Evolutionary conservation across 2,113 vertebrate species (phyloP).

Genomic region (Datnioides undecimradiatus): DNA sequence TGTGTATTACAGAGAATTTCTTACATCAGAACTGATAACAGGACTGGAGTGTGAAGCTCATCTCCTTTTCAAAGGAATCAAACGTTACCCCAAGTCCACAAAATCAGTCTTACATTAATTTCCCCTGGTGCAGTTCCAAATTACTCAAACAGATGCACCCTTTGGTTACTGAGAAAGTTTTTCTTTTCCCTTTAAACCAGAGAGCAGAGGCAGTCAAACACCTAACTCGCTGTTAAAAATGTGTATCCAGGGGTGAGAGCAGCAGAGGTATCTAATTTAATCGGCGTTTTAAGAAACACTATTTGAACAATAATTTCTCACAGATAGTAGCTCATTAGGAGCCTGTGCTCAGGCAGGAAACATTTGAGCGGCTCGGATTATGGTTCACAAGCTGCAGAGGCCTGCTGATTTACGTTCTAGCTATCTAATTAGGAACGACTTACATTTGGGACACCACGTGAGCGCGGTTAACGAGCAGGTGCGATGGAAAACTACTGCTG

Average conservation of each 20-base stretch:
- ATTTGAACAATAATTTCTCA: constrained; percentile 26
- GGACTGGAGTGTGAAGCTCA: neutral
- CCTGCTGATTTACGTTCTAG: constrained; percentile 7
- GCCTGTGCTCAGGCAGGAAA: constrained; percentile 10
- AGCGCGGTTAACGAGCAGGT: constrained; percentile 3
- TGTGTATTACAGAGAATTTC: neutral
- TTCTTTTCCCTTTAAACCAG: constrained; percentile 3
- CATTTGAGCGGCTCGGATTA: neutral
- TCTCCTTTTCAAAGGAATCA: constrained; percentile 7
- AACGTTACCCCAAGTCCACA: neutral
- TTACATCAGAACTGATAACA: neutral
- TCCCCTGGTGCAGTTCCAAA: neutral
- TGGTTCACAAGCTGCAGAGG: neutral
- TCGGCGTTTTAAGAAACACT: constrained; percentile 6
- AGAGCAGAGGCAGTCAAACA: constrained; percentile 1
- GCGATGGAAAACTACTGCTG: neutral
- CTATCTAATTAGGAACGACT: constrained; percentile 2
- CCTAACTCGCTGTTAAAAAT: neutral
- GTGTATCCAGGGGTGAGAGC: neutral
- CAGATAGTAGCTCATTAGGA: constrained; percentile 14
- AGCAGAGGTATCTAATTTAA: neutral
- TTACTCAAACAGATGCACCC: neutral
- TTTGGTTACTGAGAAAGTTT: neutral
- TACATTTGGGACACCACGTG: constrained; percentile 23
- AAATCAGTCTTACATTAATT: constrained; percentile 1